Conservation (phyloP, 1,140 invertebrate genomes). For the Calliopsis andreniformis region DNA sequence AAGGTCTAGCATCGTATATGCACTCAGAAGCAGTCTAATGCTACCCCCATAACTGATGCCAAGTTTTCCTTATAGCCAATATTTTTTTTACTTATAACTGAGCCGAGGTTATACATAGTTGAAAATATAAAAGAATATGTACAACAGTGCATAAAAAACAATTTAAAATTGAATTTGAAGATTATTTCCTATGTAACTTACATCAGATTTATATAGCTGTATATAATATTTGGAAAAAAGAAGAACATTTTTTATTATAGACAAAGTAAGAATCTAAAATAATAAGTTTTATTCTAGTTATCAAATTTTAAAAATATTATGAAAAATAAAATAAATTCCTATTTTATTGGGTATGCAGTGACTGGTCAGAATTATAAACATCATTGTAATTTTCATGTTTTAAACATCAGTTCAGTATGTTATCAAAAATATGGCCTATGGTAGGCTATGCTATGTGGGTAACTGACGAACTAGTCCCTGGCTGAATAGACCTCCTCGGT, state of each 20-base stretch:
- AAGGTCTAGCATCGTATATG: conserved; percentile 79
- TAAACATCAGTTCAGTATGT: conserved; percentile 74
- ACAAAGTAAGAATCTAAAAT: not conserved
- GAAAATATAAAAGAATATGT: not conserved
- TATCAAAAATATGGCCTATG: conserved; percentile 70
- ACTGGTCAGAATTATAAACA: not conserved
- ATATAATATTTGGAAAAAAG: too few species aligned
- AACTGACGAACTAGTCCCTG: conserved; percentile 81
- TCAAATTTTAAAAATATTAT: not conserved
- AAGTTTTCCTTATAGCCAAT: conserved; percentile 67
- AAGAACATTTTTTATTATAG: too few species aligned
- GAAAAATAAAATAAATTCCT: not conserved
- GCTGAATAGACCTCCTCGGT: conserved; percentile 81
- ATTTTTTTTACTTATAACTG: conserved; percentile 73
- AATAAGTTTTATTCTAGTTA: not conserved
- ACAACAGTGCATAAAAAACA: conserved; percentile 7
- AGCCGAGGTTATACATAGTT: conserved; percentile 64
- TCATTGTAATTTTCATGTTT: conserved; percentile 57
- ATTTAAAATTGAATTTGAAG: not conserved
- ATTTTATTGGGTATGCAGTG: not conserved
- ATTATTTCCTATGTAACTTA: not conserved
- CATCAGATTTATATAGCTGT: not conserved
- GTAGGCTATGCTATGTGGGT: conserved; percentile 78
- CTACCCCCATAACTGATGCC: conserved; percentile 77
- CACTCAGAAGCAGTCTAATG: conserved; percentile 73